Evolutionary conservation across 2,888 invertebrate genomes (phyloP).

Genomic region (Ferrisia virgata): DNA sequence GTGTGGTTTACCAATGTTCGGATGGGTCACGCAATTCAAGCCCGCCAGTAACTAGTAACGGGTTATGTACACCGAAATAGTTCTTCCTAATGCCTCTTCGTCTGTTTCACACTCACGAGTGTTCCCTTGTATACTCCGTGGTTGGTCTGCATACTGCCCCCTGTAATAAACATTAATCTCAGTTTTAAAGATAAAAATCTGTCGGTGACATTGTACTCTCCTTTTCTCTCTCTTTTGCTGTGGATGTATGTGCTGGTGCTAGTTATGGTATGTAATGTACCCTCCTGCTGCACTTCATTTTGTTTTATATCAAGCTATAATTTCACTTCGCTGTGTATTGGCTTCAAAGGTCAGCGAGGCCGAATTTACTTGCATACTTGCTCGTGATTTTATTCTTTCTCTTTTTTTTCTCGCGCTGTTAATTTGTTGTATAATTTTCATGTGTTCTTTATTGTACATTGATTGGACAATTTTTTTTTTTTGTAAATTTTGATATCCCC

Average conservation of each 20-base stretch:
- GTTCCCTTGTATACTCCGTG: no score
- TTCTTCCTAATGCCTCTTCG: background rate
- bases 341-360: no score
- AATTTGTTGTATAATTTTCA: no score
- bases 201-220: background rate
- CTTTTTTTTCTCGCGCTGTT: background rate
- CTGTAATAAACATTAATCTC: slow-evolving; percentile 15
- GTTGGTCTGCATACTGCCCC: no score
- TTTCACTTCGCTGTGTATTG: no score
- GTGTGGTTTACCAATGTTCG: slow-evolving; percentile 33
- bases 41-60: background rate
- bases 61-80: background rate
- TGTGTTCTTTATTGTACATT: no score
- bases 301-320: no score
- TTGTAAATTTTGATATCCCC: no score
- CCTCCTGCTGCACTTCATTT: background rate
- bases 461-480: no score
- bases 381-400: background rate
- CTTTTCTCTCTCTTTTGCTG: background rate
- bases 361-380: background rate
- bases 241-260: background rate
- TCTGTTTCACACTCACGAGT: no score
- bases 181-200: slow-evolving; percentile 21
- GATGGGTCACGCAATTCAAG: slow-evolving; percentile 32
- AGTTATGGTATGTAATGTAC: background rate